These are phyloP conservation scores for Cenopis cana DNA, from an alignment of 2,888 invertebrate genomes.

Conservation along the genomic window DNA sequence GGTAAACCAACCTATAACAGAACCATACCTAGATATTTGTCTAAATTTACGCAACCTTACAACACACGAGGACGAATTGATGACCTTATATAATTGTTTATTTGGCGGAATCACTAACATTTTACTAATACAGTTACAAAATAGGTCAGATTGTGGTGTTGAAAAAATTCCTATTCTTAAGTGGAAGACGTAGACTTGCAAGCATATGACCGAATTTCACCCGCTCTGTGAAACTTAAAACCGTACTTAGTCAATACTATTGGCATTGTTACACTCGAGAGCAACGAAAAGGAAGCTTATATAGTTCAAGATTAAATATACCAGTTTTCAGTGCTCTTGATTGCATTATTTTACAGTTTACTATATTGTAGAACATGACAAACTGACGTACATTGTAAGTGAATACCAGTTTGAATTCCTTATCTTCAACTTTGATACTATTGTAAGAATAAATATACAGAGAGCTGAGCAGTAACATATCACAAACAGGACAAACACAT, in stretches of 20 bases:
- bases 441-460: conserved; percentile 10
- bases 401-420: no score
- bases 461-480: conserved; percentile 7
- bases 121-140: not conserved
- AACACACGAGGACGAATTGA: no score
- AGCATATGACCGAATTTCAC: not conserved
- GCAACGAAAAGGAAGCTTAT: no score
- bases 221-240: not conserved
- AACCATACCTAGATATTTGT: not conserved
- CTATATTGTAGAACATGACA: not conserved
- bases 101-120: not conserved
- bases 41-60: no score
- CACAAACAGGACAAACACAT: conserved; percentile 3
- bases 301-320: no score
- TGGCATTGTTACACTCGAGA: no score
- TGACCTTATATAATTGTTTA: no score
- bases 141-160: not conserved
- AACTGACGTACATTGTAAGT: not conserved
- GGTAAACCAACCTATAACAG: not conserved
- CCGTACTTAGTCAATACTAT: no score
- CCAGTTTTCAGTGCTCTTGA: no score
- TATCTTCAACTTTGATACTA: not conserved
- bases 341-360: not conserved
- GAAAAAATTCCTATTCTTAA: not conserved
- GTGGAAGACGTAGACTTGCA: not conserved